A percentile compares a stretch with the other conserved stretches of the same genome.
phyloP scores from a whole-genome alignment of 2,113 vertebrate species.

The Sardina pilchardus region DNA sequence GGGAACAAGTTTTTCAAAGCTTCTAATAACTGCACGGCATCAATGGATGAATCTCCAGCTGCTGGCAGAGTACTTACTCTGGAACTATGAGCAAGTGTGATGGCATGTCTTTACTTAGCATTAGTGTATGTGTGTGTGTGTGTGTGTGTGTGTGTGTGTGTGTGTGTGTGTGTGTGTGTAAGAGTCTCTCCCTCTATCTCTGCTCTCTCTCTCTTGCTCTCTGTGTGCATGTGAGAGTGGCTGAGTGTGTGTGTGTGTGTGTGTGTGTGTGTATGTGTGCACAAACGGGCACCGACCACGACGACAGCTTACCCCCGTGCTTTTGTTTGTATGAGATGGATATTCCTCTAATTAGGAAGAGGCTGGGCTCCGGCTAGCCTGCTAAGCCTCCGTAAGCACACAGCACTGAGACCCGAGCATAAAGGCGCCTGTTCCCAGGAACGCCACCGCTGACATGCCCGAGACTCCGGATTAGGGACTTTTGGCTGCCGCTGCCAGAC shows the following conservation, averaged over 20 bases:
- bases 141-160: background rate
- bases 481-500: constrained; percentile 18
- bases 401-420: background rate
- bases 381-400: background rate
- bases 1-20: background rate
- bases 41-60: constrained; percentile 2
- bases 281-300: background rate
- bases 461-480: constrained; percentile 17
- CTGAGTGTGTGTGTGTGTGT: background rate
- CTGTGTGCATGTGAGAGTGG: background rate
- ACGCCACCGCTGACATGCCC: background rate
- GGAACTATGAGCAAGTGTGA: background rate
- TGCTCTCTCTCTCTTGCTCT: constrained; percentile 1
- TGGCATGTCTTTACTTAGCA: background rate
- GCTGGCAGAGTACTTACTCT: background rate
- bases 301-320: background rate
- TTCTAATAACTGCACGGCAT: background rate
- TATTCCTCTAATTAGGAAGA: constrained; percentile 14
- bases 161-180: background rate
- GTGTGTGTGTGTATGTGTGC: background rate
- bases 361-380: background rate
- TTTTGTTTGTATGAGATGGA: constrained; percentile 17
- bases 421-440: background rate
- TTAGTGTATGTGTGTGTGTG: background rate
- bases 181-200: constrained; percentile 2